These are phyloP conservation scores for Acanthosepion pharaonis DNA, from an alignment of 2,888 invertebrate species.

Conservation along the genomic window DNA sequence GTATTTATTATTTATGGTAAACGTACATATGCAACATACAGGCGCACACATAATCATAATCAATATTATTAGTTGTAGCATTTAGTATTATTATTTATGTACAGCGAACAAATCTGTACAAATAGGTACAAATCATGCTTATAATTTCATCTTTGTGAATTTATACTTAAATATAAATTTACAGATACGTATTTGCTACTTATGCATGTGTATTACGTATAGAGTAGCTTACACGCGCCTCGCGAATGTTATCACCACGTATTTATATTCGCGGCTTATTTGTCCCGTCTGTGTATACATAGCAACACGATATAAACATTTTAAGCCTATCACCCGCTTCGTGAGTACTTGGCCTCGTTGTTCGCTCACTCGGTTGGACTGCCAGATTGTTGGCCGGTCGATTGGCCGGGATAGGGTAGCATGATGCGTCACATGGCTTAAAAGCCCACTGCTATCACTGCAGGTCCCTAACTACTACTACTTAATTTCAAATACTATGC, in stretches of 20 bases:
- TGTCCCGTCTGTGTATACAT: slow-evolving; percentile 18
- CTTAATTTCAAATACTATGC: background rate
- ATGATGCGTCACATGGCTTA: background rate
- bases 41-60: background rate
- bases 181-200: background rate
- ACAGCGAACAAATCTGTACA: background rate
- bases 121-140: background rate
- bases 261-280: background rate
- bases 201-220: background rate
- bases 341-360: slow-evolving; percentile 11
- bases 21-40: too few species aligned
- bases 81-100: background rate
- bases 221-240: background rate
- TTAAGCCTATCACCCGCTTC: background rate
- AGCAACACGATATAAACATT: slow-evolving; percentile 22
- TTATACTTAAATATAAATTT: too few species aligned
- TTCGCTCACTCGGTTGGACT: background rate
- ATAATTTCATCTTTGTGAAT: too few species aligned
- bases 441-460: too few species aligned
- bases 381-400: background rate
- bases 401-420: background rate
- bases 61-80: background rate
- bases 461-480: too few species aligned
- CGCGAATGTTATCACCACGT: background rate
- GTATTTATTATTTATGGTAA: too few species aligned